Conservation (phyloP, 1,140 invertebrate genomes). For the Bombus affinis region DNA sequence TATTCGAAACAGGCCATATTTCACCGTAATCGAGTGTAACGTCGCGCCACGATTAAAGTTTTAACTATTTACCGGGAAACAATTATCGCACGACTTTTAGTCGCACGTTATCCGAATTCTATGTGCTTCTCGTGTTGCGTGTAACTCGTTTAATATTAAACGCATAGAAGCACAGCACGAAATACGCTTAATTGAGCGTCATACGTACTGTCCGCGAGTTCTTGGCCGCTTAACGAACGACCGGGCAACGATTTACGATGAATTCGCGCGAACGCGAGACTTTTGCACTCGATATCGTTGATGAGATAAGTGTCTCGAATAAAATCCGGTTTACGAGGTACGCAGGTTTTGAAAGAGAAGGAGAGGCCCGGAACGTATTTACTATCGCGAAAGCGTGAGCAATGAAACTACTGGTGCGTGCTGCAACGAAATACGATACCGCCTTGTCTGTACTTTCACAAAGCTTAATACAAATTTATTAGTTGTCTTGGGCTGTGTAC, state of each 20-base stretch:
- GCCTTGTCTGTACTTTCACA: slow-evolving; percentile 28
- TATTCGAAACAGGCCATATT: background rate
- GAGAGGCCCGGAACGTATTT: slow-evolving; percentile 60
- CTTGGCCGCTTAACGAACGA: background rate
- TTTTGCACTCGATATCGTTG: slow-evolving; percentile 63
- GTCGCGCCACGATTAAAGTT: background rate
- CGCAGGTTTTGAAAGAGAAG: slow-evolving; percentile 42
- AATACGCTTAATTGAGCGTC: slow-evolving; percentile 1
- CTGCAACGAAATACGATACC: slow-evolving; percentile 46
- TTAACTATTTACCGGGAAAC: background rate
- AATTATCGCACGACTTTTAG: background rate
- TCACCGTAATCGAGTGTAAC: slow-evolving; percentile 8
- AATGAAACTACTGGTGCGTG: slow-evolving; percentile 66
- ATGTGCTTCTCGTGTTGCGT: background rate
- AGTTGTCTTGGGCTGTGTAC: background rate
- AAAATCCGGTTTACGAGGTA: slow-evolving; percentile 69
- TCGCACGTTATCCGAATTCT: background rate
- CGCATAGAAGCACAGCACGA: background rate
- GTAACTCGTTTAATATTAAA: too few relatives aligned
- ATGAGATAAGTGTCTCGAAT: slow-evolving; percentile 71
- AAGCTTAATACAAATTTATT: slow-evolving; percentile 60
- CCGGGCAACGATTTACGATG: slow-evolving; percentile 34
- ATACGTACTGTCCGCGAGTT: slow-evolving; percentile 1
- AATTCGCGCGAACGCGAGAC: slow-evolving; percentile 63
- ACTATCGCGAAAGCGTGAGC: slow-evolving; percentile 59